Base-by-base conservation (phyloP, 2,888 invertebrate genomes). In the Teinopalpus imperialis region DNA sequence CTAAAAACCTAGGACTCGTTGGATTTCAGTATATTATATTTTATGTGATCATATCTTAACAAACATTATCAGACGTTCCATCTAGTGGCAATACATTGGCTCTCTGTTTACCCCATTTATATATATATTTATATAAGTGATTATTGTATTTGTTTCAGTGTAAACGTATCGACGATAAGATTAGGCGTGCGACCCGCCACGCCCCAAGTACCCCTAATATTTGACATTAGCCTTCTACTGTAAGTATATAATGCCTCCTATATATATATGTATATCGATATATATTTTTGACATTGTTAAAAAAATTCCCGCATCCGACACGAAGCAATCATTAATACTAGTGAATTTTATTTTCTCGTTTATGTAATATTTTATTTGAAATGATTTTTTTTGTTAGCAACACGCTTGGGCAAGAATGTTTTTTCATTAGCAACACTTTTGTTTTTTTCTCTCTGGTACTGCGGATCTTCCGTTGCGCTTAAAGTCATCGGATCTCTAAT, bases 151-250 rank as follows among this genome's bases (percentile, higher is more conserved):
- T n/a, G n/a, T n/a, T n/a, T n/a, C n/a, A n/a, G n/a, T n/a, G n/a
- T n/a, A n/a, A n/a, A 71, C 68, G 77, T 80, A 72, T 75, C 74
- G 85, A 86, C 82, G 82, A 83, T 85, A 83, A 82, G 66, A 63
- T 63, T 57, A 55, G 70, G 66, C 59, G 52, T 59, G 63, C 31
- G 13, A 6, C 16, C 31, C 1, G n/a, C 7, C 31, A 2, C 7
- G n/a, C 23, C 4, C 13, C 12, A 14, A 18, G 1, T 13, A 31
- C 23, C 23, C 36, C 36, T 36, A 37, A 37, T 8, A 14, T 16
- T 37, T 53, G 53, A 55, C 50, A 52, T 52, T 58, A 54, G 37
- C 53, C 63, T 61, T 54, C 26, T 69, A 70, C 59, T 51, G 45
- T 69, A 70, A 66, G 66, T 61, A 62, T 60, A 57, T 63, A 47